Conservation (phyloP, 2,888 invertebrate species). For the Nudaria mundana region DNA sequence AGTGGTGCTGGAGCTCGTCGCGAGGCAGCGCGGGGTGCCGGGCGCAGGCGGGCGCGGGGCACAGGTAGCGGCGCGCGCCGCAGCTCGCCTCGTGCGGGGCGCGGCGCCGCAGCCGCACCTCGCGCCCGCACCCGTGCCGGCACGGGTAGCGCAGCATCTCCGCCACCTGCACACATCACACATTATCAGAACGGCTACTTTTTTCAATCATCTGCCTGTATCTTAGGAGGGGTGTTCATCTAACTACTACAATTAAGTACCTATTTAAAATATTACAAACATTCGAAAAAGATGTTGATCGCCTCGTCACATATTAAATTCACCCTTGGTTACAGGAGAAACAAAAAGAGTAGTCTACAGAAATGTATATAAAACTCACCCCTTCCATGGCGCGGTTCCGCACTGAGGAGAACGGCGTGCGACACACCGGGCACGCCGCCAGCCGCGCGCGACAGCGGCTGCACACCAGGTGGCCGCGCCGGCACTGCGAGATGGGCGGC, state of each 20-base stretch:
- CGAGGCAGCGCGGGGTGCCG: slow-evolving; percentile 39
- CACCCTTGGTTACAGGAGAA: too few relatives aligned
- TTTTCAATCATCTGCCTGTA: too few relatives aligned
- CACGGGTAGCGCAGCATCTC: slow-evolving; percentile 79
- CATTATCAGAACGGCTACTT: too few relatives aligned
- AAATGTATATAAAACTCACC: slow-evolving; percentile 43
- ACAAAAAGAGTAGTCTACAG: too few relatives aligned
- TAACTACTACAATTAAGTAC: too few relatives aligned
- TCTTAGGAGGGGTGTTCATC: too few relatives aligned
- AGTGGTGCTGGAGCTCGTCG: slow-evolving; percentile 40
- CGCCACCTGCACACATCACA: slow-evolving; percentile 54
- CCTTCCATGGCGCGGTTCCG: slow-evolving; percentile 80
- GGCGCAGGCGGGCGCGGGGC: slow-evolving; percentile 65
- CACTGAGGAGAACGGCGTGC: slow-evolving; percentile 74
- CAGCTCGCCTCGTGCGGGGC: slow-evolving; percentile 73
- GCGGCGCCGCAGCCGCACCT: slow-evolving; percentile 65
- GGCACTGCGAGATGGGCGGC: slow-evolving; percentile 83
- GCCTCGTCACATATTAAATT: too few relatives aligned
- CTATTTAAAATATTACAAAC: too few relatives aligned
- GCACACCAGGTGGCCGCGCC: slow-evolving; percentile 83
- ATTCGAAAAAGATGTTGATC: too few relatives aligned
- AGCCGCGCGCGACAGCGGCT: slow-evolving; percentile 78
- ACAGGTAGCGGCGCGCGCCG: slow-evolving; percentile 66
- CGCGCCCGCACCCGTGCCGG: slow-evolving; percentile 74
- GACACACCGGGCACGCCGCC: slow-evolving; percentile 81